Conservation (phyloP, 2,797 vertebrate genomes). For the Harpagifer antarcticus region DNA sequence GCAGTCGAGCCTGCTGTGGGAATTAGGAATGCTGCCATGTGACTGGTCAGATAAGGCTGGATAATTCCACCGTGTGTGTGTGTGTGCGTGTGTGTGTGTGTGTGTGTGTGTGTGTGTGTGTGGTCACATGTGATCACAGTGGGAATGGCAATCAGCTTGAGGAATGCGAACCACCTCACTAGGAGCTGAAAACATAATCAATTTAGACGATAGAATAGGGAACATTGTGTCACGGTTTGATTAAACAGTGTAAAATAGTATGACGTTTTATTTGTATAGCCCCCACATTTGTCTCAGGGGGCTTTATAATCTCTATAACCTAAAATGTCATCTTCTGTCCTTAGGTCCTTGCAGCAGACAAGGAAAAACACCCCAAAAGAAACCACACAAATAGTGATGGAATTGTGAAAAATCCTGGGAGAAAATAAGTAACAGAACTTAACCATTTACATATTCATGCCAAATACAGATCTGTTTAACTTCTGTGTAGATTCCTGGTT, state of each 20-base stretch:
- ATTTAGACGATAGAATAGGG: not conserved
- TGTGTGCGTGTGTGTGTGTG: not conserved
- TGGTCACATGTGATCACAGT: conserved; percentile 47
- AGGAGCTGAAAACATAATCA: not conserved
- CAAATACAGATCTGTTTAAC: not conserved
- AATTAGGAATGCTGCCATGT: conserved; percentile 57
- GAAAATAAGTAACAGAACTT: not conserved
- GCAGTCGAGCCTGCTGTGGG: conserved; percentile 20
- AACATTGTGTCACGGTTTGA: not conserved
- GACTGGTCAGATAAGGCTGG: conserved; percentile 58
- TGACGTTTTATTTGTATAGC: no score
- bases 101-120: not conserved
- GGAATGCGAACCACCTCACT: conserved; percentile 32
- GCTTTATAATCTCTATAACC: no score
- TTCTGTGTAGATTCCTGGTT: not conserved
- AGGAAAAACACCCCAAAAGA: no score
- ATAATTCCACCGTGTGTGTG: conserved; percentile 40
- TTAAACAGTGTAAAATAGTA: not conserved
- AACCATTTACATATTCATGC: not conserved
- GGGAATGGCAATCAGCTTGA: conserved; percentile 32
- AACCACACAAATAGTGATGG: no score
- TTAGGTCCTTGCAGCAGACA: no score
- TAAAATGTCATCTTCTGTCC: no score
- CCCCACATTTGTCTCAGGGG: no score
- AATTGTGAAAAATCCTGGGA: no score